phyloP scores from a whole-genome alignment of 1,140 invertebrate species.

The Babylonia areolata region DNA sequence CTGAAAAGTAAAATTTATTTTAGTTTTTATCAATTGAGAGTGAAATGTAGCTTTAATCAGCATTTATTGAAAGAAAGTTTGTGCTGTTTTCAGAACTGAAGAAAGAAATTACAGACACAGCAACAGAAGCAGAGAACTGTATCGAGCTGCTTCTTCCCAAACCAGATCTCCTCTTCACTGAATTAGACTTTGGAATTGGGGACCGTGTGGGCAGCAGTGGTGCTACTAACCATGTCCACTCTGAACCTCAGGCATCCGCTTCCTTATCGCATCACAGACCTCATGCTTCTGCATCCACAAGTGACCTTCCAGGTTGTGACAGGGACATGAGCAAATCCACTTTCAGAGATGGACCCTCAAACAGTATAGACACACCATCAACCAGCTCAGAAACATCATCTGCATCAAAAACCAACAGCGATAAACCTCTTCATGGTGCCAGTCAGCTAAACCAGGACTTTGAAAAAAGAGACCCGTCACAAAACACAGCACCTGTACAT shows the following conservation, averaged over 20 bases:
- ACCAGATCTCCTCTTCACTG: conserved; percentile 67
- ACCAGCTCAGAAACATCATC: neutral
- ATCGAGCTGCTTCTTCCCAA: conserved; percentile 74
- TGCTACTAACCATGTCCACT: neutral
- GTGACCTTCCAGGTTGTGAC: neutral
- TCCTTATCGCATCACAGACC: neutral
- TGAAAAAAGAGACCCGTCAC: neutral
- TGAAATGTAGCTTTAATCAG: too few relatives aligned
- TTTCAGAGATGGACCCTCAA: neutral
- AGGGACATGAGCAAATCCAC: neutral
- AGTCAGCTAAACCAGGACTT: neutral
- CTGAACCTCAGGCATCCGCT: neutral
- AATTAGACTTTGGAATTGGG: conserved; percentile 39
- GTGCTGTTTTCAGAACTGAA: conserved; percentile 50
- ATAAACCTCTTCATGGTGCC: neutral
- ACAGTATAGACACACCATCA: neutral
- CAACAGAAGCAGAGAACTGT: conserved; percentile 74
- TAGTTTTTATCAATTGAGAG: too few relatives aligned
- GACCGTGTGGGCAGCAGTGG: neutral
- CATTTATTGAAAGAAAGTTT: too few relatives aligned
- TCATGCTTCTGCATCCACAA: neutral
- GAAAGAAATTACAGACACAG: conserved; percentile 63
- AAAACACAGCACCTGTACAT: neutral
- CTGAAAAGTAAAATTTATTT: too few relatives aligned
- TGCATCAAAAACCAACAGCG: neutral